Base-by-base conservation (phyloP, 2,888 invertebrate genomes). In the Ethmia dodecea region DNA sequence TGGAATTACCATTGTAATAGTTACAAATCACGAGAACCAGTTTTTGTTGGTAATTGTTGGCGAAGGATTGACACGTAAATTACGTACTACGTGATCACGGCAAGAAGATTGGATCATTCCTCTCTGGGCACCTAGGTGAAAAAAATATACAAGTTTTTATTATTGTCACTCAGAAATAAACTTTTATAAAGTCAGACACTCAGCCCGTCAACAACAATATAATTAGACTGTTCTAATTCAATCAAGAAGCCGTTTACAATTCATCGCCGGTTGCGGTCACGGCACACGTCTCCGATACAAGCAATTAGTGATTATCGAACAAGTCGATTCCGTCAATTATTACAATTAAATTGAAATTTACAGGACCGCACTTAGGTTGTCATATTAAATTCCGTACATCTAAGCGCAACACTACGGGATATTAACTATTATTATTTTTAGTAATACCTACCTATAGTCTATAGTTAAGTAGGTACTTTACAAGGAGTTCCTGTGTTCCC, bases 1-100 rank as follows among this genome's bases (percentile, higher is more conserved):
- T 62, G 55, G 54, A 62, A 73, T 68, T 68, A 65, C 45, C 45
- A 42, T 49, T 46, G 40, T 73, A 74, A 76, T 76, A 52, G 65
- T 47, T 57, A 48, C 45, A 41, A 53, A 66, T 59, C 66, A 73
- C 68, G 70, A 45, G 39, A 56, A n/a, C 26, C 9, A 10, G 12
- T 40, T 37, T 37, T 37, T 37, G 12, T 24, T 3, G 5, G 14
- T 40, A 40, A 40, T 40, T 37, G 33, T 12, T 13, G 20, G 26
- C 22, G 31, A 22, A 24, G 2, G 10, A 28, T 16, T 15, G 28
- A 16, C 4, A 28, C 9, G 9, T 15, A 16, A 10, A 31, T n/a
- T n/a, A n/a, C n/a, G n/a, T n/a, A n/a, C n/a, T n/a, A n/a, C n/a
- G n/a, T n/a, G n/a, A n/a, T n/a, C n/a, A n/a, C n/a, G n/a, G n/a